A percentile compares a stretch with the other conserved stretches of the same genome.
These are phyloP conservation scores for Strigamia maritima DNA, from an alignment of 2,888 invertebrate genomes.

Conservation along the genomic window DNA sequence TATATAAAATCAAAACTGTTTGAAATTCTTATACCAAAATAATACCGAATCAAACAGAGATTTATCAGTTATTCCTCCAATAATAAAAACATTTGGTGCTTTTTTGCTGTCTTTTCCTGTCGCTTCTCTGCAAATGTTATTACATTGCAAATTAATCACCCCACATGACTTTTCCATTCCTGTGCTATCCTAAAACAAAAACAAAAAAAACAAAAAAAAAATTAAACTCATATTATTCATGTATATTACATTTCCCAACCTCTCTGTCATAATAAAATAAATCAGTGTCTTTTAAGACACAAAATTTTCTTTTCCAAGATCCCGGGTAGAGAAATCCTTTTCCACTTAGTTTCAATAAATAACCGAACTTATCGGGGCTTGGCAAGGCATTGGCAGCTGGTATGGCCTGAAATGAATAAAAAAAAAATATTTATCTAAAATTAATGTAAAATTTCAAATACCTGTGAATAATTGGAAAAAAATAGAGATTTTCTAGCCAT, in stretches of 20 bases:
- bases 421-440: background rate
- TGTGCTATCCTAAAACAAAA: conserved; percentile 45
- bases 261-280: conserved; percentile 35
- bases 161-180: conserved; percentile 47
- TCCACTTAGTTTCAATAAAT: conserved; percentile 33
- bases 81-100: conserved; percentile 49
- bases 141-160: conserved; percentile 49
- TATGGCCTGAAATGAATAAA: background rate
- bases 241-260: background rate
- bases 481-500: conserved; percentile 28
- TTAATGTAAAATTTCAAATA: background rate
- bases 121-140: conserved; percentile 48
- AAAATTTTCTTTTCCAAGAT: conserved; percentile 28
- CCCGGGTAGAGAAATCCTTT: conserved; percentile 36
- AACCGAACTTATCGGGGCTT: conserved; percentile 22
- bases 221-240: background rate
- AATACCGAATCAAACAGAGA: conserved; percentile 48
- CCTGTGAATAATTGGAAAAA: background rate
- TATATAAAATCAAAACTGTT: background rate
- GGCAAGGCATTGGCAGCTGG: conserved; percentile 26
- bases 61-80: conserved; percentile 48
- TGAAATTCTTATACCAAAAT: conserved; percentile 28
- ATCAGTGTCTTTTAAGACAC: conserved; percentile 24
- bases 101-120: conserved; percentile 47
- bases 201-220: background rate